Base-by-base conservation (phyloP, 1,140 invertebrate species). In the Formica selysi region DNA sequence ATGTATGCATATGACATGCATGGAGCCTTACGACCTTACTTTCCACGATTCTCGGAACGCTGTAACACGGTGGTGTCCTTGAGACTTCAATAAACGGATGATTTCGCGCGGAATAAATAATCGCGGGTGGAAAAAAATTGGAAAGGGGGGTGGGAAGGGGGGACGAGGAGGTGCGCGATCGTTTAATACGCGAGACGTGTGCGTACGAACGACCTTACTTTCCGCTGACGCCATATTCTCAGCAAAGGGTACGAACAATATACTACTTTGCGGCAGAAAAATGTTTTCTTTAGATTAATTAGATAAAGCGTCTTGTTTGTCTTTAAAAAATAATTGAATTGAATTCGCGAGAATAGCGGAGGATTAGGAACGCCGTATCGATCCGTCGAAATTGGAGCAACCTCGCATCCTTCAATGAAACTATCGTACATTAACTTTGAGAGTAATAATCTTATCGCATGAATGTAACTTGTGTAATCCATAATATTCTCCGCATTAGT, bases 1-100 rank as follows among this genome's bases (percentile, higher is more conserved):
- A 83, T 74, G 38, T 83, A 83, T 83, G 54, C 68, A 26, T 19
- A 36, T 41, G 79, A 83, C 67, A 74, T 54, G 79, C 79, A 48
- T 26, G 51, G 26, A 73, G 62, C 71, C 48, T 13, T 44, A 48
- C 84, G 62, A n/a, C 84, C 84, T 80, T 85, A 85, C 83, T 85
- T 86, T 86, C 84, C 84, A 80, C 64, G 76, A 80, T 86, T 86
- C 84, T 78, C 51, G 64, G 84, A 86, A 86, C 71, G 44, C 62
- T 29, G 73, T 32, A 67, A 41, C 48, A 22, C 38, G 57, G 44
- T 26, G 68, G 38, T 48, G 44, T 83, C 79, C 79, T 83, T 83
- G 79, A 83, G 68, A 74, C 79, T 62, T 83, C 79, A 38, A 83
- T 61, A 74, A 83, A 83, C 79, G 79, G 68, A 83, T 83, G 68